phyloP scores from a whole-genome alignment of 2,113 vertebrate species.

The Rhegmatorhina hoffmannsi region DNA sequence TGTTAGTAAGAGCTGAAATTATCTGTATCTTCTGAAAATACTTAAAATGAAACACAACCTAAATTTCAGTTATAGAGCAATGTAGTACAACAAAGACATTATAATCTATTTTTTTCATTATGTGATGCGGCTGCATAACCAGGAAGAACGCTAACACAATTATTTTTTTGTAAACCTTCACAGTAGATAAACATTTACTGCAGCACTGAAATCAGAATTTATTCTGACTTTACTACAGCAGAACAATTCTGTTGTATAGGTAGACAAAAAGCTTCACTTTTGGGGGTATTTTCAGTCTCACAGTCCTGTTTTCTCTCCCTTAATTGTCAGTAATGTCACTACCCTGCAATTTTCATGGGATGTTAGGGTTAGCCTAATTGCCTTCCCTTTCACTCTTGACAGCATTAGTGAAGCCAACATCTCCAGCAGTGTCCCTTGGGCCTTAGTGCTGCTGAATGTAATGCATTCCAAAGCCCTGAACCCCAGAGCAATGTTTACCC shows the following conservation, averaged over 20 bases:
- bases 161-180: slow-evolving; percentile 1
- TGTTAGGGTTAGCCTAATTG: not conserved
- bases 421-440: not conserved
- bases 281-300: not conserved
- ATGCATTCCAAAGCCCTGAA: not conserved
- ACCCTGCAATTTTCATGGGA: fast-evolving
- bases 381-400: not conserved
- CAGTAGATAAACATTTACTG: not conserved
- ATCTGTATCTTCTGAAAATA: not conserved
- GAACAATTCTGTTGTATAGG: not conserved
- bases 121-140: not conserved
- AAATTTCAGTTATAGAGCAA: not conserved
- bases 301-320: not conserved
- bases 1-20: slow-evolving; percentile 36
- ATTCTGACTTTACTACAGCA: not conserved
- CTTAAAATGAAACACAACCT: slow-evolving; percentile 6
- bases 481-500: not conserved
- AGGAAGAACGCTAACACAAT: not conserved
- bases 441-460: not conserved
- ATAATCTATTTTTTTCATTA: slow-evolving; percentile 2
- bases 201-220: not conserved
- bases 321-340: not conserved
- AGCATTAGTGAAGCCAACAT: not conserved
- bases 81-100: not conserved
- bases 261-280: not conserved